Evolutionary conservation across 2,888 invertebrate species (phyloP).

Genomic region (Apomyelois bistriatella): DNA sequence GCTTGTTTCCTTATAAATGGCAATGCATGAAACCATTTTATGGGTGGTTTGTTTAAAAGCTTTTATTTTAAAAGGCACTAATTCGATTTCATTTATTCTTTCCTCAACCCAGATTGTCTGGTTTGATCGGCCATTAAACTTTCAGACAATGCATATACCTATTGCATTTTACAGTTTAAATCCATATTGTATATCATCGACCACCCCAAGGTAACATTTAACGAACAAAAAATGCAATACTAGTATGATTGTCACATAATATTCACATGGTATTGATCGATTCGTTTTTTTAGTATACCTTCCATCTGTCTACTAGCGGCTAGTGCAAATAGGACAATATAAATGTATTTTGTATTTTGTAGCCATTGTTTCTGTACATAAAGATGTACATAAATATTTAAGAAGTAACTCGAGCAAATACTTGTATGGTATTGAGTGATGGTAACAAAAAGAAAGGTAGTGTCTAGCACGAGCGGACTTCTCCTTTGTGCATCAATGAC

Average conservation of each 20-base stretch:
- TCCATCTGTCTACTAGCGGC: slow-evolving; percentile 14
- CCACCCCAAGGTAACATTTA: slow-evolving; percentile 10
- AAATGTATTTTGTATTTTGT: slow-evolving; percentile 14
- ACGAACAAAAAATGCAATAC: slow-evolving; percentile 8
- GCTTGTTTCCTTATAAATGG: slow-evolving; percentile 3
- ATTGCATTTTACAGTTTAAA: neutral
- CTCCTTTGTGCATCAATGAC: slow-evolving; percentile 29
- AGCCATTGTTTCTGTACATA: slow-evolving; percentile 35
- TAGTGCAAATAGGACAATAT: slow-evolving; percentile 25
- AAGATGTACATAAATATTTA: slow-evolving; percentile 30
- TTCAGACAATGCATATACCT: neutral
- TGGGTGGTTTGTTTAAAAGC: neutral
- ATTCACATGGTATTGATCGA: slow-evolving; percentile 13
- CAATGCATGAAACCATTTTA: neutral
- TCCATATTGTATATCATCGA: slow-evolving; percentile 1
- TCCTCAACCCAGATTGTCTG: slow-evolving; percentile 1
- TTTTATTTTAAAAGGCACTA: neutral
- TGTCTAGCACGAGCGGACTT: slow-evolving; percentile 31
- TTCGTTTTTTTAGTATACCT: slow-evolving; percentile 9
- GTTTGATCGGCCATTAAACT: slow-evolving; percentile 7
- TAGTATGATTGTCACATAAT: slow-evolving; percentile 7
- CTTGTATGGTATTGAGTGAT: slow-evolving; percentile 32
- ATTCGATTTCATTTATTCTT: slow-evolving; percentile 9
- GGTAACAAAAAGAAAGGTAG: slow-evolving; percentile 23
- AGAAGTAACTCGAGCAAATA: slow-evolving; percentile 32